Percentiles rank a stretch among this genome's conserved stretches.
Conservation (phyloP, 2,113 vertebrate species). For the Pseudorhombus dupliciocellatus region DNA sequence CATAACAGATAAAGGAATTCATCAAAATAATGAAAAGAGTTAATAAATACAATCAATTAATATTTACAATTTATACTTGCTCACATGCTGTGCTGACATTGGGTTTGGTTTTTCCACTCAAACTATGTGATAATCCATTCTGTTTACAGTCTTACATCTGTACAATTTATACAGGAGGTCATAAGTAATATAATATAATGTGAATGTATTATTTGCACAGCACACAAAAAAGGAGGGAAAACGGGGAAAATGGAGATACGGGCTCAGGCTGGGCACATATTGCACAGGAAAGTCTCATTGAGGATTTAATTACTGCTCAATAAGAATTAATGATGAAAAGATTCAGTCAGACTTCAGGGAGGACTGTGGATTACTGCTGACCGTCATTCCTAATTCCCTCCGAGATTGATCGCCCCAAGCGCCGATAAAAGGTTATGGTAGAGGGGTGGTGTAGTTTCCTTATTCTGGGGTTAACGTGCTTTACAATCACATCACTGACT, state of each 20-base stretch:
- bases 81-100: slow-evolving; percentile 2
- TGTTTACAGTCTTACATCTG: slow-evolving; percentile 21
- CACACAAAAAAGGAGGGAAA: background rate
- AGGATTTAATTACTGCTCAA: slow-evolving; percentile 67
- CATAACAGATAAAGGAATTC: slow-evolving; percentile 24
- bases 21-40: slow-evolving; percentile 11
- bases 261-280: slow-evolving; percentile 28
- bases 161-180: slow-evolving; percentile 16
- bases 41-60: background rate
- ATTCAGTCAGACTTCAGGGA: slow-evolving; percentile 51
- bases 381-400: slow-evolving; percentile 53
- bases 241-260: background rate
- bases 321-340: slow-evolving; percentile 63
- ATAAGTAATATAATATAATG: slow-evolving; percentile 16
- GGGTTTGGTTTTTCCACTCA: background rate
- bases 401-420: slow-evolving; percentile 53
- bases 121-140: slow-evolving; percentile 19
- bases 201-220: slow-evolving; percentile 4
- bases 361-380: slow-evolving; percentile 59
- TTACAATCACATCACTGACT: background rate
- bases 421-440: slow-evolving; percentile 33
- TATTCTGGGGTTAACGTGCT: slow-evolving; percentile 14
- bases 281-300: slow-evolving; percentile 38
- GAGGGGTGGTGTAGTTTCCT: slow-evolving; percentile 27
- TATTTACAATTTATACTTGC: background rate